Base-by-base conservation (phyloP, 1,140 invertebrate genomes). In the Diorhabda sublineata region DNA sequence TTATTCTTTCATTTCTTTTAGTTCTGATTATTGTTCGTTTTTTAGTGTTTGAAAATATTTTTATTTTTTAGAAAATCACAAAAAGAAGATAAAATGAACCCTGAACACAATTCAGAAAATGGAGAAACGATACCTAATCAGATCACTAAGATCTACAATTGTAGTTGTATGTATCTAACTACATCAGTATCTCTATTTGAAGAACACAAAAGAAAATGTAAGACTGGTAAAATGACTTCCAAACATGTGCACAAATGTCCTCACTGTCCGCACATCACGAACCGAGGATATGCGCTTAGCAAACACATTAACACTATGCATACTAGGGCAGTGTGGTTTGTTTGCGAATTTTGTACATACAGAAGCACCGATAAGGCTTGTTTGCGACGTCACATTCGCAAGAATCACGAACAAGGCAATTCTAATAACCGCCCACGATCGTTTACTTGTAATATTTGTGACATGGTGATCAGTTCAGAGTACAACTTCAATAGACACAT, bases 241-340 rank as follows among this genome's bases (percentile, higher is more conserved):
- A 64, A 57, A 9, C 44, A 64, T 5, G 9, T 56, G 59, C 11
- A 61, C 2, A 71, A 67, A 11, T 71, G 69, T 6, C 69, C 69
- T 26, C 67, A 71, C 11, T 71, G 69, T 42, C 42, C 66, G 5
- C 67, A 71, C 56, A 62, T 67, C 7, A 68, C 69, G 3, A 64
- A 67, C 45, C 69, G 69, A 26, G 52, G 52, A 3, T 71, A 71
- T 26, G 61, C 65, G 3, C 61, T 71, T 0, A 68, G 61, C n/a
- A 67, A 71, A 7, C 68, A 69, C 58, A 64, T 69, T 26, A 71
- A 71, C 8, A 65, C 70, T 11, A 69, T 69, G 57, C 68, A 68
- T 44, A 69, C 68, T 5, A 71, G 66, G 56, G 41, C 67, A 6
- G 61, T 61, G n/a, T 69, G 67, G 68, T 69, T 59, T 52, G n/a